Evolutionary conservation across 2,888 invertebrate genomes (phyloP), one percentile per base, ranked within the genome.

Genomic region (Chironomus riparius): DNA sequence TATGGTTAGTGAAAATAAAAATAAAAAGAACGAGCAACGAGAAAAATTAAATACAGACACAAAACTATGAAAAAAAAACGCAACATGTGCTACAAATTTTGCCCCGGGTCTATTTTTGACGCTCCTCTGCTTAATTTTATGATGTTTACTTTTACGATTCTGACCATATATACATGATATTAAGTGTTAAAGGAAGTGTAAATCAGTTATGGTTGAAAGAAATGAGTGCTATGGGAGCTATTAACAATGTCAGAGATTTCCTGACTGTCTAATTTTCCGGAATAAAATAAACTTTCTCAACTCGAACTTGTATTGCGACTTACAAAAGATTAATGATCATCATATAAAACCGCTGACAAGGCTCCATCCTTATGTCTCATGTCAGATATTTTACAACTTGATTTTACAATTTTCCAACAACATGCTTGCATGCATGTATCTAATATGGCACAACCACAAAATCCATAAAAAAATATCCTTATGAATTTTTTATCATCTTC

Each of bases 401-500:
- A 65, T 65, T 65, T 65, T 24, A 65, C 65, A 65, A n/a, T 22
- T 65, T 65, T 65, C 3, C 24, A 65, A 65, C 65, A 65, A 38
- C 21, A 21, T 65, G 62, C 18, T 22, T 22, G 2, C 24, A 15
- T 65, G 65, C 65, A 1, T 18, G n/a, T 28, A 38, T 68, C 28
- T 47, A 38, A 15, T 38, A 38, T 38, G 18, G n/a, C 56, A 56
- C 47, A 28, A n/a, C 38, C 47, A 68, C 47, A 68, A 21, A 65
- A 56, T 56, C 15, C 56, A 56, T 38, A 28, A 68, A 38, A 68
- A 68, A 38, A 70, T 24, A 47, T 70, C 15, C 22, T 48, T 24
- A 72, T 72, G 72, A 72, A 72, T 72, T 72, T 72, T 72, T 72
- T 50, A 72, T 72, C 15, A 72, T 18, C n/a, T 18, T 65, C 22